Conservation (phyloP, 2,888 invertebrate species). For the Lomographa bimaculata region DNA sequence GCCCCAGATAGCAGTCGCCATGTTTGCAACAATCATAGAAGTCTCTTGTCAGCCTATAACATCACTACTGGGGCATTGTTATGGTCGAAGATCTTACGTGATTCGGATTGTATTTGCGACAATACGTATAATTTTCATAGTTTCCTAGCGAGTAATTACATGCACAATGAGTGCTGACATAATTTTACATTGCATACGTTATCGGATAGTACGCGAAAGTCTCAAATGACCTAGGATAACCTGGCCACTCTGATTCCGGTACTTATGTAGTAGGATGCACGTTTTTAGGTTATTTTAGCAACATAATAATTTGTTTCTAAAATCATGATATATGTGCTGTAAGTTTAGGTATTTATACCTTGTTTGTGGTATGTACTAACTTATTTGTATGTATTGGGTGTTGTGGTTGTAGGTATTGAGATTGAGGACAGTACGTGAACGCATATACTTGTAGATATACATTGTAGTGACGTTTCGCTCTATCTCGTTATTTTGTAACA, state of each 20-base stretch:
- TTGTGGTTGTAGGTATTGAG: conserved; percentile 39
- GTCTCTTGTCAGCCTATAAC: conserved; percentile 73
- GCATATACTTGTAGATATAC: conserved; percentile 18
- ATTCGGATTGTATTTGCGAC: conserved; percentile 49
- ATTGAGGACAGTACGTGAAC: conserved; percentile 45
- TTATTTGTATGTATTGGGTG: too few species aligned
- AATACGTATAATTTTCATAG: conserved; percentile 44
- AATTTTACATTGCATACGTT: conserved; percentile 52
- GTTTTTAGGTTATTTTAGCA: conserved; percentile 72
- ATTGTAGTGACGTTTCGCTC: conserved; percentile 48
- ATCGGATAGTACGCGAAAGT: conserved; percentile 64
- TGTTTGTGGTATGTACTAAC: too few species aligned
- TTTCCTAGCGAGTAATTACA: conserved; percentile 40
- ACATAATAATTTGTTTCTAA: too few species aligned
- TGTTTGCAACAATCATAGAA: conserved; percentile 82
- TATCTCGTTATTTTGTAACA: conserved; percentile 40
- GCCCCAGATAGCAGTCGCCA: conserved; percentile 84
- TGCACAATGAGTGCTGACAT: conserved; percentile 52
- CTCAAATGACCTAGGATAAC: conserved; percentile 77
- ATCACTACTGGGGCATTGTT: conserved; percentile 67
- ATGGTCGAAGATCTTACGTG: conserved; percentile 51
- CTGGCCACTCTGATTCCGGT: conserved; percentile 61
- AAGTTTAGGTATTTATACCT: too few species aligned
- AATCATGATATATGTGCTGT: too few species aligned
- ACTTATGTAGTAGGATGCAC: conserved; percentile 44